Conservation (phyloP, 2,888 invertebrate genomes). For the Globia sparganii region DNA sequence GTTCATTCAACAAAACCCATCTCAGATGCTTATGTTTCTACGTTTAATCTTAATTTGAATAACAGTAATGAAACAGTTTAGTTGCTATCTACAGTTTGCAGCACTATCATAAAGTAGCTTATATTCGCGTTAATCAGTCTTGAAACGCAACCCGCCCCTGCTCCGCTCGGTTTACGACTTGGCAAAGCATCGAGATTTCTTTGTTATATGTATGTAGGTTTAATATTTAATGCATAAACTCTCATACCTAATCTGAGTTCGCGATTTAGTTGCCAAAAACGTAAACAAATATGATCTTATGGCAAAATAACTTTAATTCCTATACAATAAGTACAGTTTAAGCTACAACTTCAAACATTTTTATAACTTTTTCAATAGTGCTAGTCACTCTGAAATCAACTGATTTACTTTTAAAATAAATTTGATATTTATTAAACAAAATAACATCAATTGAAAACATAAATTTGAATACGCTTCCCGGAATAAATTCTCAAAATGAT, state of each 20-base stretch:
- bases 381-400: too few relatives aligned
- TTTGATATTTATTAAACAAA: too few relatives aligned
- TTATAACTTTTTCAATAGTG: too few relatives aligned
- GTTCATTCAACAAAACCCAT: constrained; percentile 18
- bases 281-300: too few relatives aligned
- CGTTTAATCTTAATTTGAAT: constrained; percentile 19
- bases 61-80: neutral
- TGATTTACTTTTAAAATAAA: too few relatives aligned
- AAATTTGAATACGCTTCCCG: neutral
- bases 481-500: neutral
- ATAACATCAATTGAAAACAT: too few relatives aligned
- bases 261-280: too few relatives aligned
- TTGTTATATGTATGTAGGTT: neutral
- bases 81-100: neutral
- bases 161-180: neutral
- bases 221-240: neutral
- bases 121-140: neutral
- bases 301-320: too few relatives aligned
- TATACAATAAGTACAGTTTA: too few relatives aligned
- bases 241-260: too few relatives aligned
- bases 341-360: too few relatives aligned
- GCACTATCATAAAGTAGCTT: neutral
- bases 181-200: neutral
- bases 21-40: neutral
- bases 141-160: neutral